phyloP scores from a whole-genome alignment of 2,888 invertebrate species.

The Lepidocyrtoides sp. region DNA sequence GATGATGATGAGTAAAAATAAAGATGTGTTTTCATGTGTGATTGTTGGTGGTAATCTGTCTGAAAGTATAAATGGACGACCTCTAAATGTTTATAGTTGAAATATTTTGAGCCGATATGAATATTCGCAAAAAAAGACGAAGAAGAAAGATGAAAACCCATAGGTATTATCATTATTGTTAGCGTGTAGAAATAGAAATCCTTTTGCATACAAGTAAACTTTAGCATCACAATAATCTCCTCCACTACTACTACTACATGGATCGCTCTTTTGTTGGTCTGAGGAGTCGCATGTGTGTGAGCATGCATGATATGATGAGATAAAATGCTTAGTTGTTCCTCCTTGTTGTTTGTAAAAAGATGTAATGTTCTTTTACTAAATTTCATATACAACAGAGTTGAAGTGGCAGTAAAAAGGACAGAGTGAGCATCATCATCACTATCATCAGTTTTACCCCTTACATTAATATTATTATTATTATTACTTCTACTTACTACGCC shows the following conservation, averaged over 20 bases:
- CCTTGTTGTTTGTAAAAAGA: constrained; percentile 19
- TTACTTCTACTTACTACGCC: not conserved
- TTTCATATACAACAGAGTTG: not conserved
- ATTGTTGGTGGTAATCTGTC: constrained; percentile 25
- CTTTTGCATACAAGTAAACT: constrained; percentile 30
- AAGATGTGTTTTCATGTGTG: not conserved
- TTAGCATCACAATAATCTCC: not conserved
- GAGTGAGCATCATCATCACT: not conserved
- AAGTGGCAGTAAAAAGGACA: not conserved
- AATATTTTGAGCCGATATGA: not conserved
- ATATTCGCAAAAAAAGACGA: constrained; percentile 5
- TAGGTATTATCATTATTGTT: not conserved
- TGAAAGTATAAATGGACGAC: constrained; percentile 39
- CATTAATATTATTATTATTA: not conserved
- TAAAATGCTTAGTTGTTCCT: constrained; percentile 34
- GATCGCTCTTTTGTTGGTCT: constrained; percentile 9
- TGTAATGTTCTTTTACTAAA: not conserved
- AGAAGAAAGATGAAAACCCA: not conserved
- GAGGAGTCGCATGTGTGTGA: constrained; percentile 2
- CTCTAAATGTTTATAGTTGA: constrained; percentile 59
- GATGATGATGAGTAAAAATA: constrained; percentile 39
- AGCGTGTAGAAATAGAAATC: not conserved
- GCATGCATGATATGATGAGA: constrained; percentile 16
- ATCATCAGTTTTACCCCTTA: not conserved
- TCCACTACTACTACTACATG: not conserved